These are phyloP conservation scores for Xanthia icteritia DNA, from an alignment of 2,888 invertebrate species.

Conservation along the genomic window DNA sequence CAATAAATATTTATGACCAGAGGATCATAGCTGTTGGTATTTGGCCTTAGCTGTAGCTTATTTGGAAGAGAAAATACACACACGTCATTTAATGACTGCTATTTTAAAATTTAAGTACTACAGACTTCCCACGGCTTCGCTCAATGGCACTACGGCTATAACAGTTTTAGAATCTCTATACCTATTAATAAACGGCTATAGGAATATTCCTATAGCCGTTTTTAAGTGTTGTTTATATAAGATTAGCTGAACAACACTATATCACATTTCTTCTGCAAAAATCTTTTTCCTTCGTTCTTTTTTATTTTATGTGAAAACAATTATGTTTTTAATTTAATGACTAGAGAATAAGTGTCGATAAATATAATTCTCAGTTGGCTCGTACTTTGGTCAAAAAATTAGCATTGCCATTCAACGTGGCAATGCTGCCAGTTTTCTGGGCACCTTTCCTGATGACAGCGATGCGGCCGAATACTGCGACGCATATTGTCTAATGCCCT, in stretches of 20 bases:
- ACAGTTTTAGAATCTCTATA: constrained; percentile 13
- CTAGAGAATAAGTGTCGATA: background rate
- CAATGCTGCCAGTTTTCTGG: too few relatives aligned
- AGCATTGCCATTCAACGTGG: too few relatives aligned
- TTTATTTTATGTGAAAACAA: background rate
- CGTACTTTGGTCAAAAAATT: too few relatives aligned
- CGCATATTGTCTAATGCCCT: too few relatives aligned
- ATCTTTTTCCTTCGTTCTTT: background rate
- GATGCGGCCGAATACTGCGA: too few relatives aligned
- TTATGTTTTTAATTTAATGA: background rate
- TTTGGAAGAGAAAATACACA: constrained; percentile 22
- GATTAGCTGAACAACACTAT: background rate
- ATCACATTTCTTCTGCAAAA: background rate
- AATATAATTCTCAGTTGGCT: background rate
- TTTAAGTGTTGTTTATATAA: too few relatives aligned
- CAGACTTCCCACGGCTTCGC: constrained; percentile 20
- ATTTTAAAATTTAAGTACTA: constrained; percentile 28
- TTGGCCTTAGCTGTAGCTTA: constrained; percentile 13
- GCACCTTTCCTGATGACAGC: too few relatives aligned
- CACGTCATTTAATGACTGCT: constrained; percentile 18
- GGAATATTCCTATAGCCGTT: too few relatives aligned
- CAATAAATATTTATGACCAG: constrained; percentile 54
- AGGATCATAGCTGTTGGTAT: constrained; percentile 18
- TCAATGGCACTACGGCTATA: constrained; percentile 1
- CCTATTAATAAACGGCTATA: background rate